Conservation (phyloP, 2,797 vertebrate species). For the Spinus pinus region DNA sequence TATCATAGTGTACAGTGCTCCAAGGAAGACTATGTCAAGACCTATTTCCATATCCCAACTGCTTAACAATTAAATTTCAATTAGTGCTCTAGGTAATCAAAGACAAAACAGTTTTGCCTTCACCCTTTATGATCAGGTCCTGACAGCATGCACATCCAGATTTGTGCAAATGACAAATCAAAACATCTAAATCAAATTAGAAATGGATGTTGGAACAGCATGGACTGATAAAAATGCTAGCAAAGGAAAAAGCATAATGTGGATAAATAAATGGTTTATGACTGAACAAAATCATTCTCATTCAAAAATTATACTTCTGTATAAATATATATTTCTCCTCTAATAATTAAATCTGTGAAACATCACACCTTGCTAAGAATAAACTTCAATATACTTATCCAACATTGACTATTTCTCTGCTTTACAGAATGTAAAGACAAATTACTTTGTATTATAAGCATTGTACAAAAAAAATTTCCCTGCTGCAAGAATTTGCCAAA, state of each 20-base stretch:
- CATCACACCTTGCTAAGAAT: conserved; percentile 39
- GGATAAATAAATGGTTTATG: conserved; percentile 34
- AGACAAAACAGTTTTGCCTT: background rate
- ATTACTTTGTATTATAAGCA: background rate
- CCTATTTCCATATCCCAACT: background rate
- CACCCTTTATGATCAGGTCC: background rate
- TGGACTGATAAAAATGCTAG: background rate
- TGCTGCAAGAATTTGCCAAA: background rate
- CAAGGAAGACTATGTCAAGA: conserved; percentile 22
- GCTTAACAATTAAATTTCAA: background rate
- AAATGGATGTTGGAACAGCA: conserved; percentile 1
- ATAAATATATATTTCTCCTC: conserved; percentile 60
- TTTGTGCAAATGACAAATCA: background rate
- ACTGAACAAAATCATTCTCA: conserved; percentile 18
- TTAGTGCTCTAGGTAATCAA: background rate
- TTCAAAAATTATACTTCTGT: conserved; percentile 60
- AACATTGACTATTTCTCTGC: background rate
- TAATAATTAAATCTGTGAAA: conserved; percentile 41
- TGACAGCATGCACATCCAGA: background rate
- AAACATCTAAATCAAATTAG: background rate
- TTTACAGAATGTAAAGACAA: conserved; percentile 35
- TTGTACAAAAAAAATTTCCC: background rate
- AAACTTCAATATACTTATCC: conserved; percentile 22
- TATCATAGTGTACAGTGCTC: background rate
- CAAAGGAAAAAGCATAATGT: conserved; percentile 3